A percentile compares a stretch with the other conserved stretches of the same genome.
These are phyloP conservation scores for Mico argentatus DNA, from an alignment of 2,797 vertebrate genomes.

Conservation along the genomic window DNA sequence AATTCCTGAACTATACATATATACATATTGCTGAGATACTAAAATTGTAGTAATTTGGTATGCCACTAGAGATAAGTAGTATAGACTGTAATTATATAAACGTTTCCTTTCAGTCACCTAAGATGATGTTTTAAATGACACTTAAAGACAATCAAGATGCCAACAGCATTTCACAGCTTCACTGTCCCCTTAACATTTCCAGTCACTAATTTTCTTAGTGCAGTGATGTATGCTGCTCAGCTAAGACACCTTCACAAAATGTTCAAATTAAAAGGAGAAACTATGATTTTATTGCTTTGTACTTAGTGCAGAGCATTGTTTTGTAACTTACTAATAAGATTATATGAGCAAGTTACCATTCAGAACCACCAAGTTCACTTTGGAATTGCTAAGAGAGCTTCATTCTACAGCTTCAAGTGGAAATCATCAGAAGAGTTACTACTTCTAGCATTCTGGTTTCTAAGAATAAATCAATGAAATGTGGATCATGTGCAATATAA, in stretches of 20 bases:
- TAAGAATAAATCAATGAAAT: not conserved
- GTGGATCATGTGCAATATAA: not conserved
- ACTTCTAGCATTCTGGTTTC: not conserved
- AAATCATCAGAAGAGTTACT: not conserved
- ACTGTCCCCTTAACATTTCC: not conserved
- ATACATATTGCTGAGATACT: not conserved
- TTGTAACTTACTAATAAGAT: not conserved
- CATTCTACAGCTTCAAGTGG: not conserved
- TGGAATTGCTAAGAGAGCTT: not conserved
- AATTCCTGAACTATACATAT: not conserved
- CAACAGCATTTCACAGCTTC: not conserved
- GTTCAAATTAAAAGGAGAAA: not conserved
- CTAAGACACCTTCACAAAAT: not conserved
- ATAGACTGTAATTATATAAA: not conserved
- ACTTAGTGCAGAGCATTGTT: not conserved
- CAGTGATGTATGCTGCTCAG: not conserved
- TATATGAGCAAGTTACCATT: too few species aligned
- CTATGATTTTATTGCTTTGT: not conserved
- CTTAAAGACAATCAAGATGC: not conserved
- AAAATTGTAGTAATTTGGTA: not conserved
- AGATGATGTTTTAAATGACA: not conserved
- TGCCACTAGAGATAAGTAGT: not conserved
- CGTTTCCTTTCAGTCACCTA: not conserved
- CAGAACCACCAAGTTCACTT: not conserved
- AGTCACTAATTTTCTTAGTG: not conserved